Evolutionary conservation across 2,888 invertebrate species (phyloP).

Genomic region (Phania funesta): DNA sequence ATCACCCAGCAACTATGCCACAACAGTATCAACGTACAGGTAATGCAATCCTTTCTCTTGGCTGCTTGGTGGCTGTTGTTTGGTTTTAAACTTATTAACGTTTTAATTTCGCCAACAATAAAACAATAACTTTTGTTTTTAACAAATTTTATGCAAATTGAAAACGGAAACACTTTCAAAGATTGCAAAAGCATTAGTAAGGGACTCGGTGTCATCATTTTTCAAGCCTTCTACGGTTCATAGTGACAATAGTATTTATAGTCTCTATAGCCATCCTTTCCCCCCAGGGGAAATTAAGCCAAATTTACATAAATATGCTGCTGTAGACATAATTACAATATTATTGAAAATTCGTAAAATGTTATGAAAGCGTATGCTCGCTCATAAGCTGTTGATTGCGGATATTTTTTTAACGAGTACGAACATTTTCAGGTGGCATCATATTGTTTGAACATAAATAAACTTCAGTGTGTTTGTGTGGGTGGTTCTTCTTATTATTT

Average conservation of each 20-base stretch:
- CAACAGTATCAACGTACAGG: constrained; percentile 72
- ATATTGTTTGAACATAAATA: constrained; percentile 48
- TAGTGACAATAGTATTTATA: constrained; percentile 36
- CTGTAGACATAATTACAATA: constrained; percentile 61
- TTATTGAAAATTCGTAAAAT: constrained; percentile 47
- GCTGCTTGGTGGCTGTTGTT: constrained; percentile 5
- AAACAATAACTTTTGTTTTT: constrained; percentile 62
- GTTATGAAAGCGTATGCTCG: constrained; percentile 29
- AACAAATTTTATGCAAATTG: constrained; percentile 80
- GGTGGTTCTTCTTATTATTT: constrained; percentile 78
- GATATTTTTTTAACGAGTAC: neutral
- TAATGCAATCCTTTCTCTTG: constrained; percentile 65
- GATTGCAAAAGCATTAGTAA: constrained; percentile 57
- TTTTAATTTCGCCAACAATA: constrained; percentile 69
- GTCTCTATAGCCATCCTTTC: neutral
- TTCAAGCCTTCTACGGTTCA: constrained; percentile 53
- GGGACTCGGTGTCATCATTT: constrained; percentile 63
- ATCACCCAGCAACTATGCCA: neutral
- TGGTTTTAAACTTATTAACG: constrained; percentile 73
- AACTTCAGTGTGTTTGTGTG: constrained; percentile 71
- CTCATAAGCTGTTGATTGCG: constrained; percentile 35
- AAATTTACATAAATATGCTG: constrained; percentile 43
- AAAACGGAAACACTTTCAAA: constrained; percentile 78
- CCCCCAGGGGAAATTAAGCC: constrained; percentile 60
- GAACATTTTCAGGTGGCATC: constrained; percentile 39